These are phyloP conservation scores for Apteryx owenii DNA, from an alignment of 2,113 vertebrate genomes.

Conservation along the genomic window DNA sequence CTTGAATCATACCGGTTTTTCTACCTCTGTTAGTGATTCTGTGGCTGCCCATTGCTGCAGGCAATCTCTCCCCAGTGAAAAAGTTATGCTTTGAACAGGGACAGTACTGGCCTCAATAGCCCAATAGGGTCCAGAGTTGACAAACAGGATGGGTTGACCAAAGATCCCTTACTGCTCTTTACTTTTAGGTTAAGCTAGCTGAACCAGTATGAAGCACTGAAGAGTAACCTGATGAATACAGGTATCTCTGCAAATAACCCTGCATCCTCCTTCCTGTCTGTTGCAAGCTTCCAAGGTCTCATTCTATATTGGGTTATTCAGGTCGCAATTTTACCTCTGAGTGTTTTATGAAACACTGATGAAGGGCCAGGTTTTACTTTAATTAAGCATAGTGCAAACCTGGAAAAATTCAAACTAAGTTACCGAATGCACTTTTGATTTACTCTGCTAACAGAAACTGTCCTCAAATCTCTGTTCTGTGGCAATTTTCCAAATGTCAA, in stretches of 20 bases:
- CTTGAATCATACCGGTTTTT: not conserved
- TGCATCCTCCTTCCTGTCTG: not conserved
- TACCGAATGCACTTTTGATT: not conserved
- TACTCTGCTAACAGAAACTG: not conserved
- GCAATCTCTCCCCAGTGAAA: not conserved
- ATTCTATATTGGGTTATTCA: not conserved
- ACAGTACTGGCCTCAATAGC: not conserved
- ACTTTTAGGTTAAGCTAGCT: not conserved
- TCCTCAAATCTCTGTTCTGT: not conserved
- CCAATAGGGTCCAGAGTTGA: not conserved
- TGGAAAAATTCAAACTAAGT: not conserved
- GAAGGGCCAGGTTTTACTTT: not conserved
- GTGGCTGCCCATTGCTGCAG: not conserved
- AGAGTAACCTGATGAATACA: not conserved
- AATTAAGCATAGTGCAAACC: not conserved
- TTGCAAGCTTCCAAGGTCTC: not conserved
- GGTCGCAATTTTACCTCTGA: not conserved
- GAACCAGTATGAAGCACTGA: not conserved
- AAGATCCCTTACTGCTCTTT: not conserved
- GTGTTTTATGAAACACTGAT: not conserved
- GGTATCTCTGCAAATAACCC: not conserved
- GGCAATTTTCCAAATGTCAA: not conserved
- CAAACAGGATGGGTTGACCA: not conserved
- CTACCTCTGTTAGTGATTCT: not conserved
- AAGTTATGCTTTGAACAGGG: not conserved